phyloP scores from a whole-genome alignment of 2,113 vertebrate species.

The Brienomyrus longianalis region DNA sequence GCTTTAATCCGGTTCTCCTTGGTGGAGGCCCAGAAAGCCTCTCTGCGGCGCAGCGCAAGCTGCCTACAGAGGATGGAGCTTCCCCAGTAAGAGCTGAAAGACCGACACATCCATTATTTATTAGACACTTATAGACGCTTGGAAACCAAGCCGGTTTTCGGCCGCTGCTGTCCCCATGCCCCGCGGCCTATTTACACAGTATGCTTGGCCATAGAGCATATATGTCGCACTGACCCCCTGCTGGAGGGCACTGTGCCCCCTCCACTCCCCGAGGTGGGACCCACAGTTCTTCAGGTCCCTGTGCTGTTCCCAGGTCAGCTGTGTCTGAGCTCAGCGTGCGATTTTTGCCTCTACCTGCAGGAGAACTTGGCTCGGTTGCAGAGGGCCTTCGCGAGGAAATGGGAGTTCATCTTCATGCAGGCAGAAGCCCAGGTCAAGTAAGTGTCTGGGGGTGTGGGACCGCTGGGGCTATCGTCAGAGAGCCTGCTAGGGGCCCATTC shows the following conservation, averaged over 20 bases:
- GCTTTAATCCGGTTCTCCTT: not conserved
- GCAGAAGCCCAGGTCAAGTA: constrained; percentile 97
- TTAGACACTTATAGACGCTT: not conserved
- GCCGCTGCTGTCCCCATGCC: not conserved
- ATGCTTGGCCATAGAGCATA: not conserved
- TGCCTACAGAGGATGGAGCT: not conserved
- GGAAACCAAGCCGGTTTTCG: not conserved
- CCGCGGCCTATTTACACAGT: not conserved
- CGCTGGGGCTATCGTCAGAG: too few species aligned
- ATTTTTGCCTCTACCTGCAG: constrained; percentile 52
- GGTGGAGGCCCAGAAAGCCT: not conserved
- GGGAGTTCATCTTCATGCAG: constrained; percentile 99
- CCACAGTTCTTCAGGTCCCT: not conserved
- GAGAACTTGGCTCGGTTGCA: constrained; percentile 92
- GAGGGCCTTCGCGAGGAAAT: constrained; percentile 90
- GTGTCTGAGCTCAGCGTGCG: not conserved
- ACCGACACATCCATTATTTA: constrained; percentile 13
- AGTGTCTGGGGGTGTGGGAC: constrained; percentile 44
- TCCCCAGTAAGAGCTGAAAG: not conserved
- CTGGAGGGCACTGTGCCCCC: not conserved
- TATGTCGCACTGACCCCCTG: not conserved
- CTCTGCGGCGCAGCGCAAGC: not conserved
- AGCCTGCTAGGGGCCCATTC: not conserved
- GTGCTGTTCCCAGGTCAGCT: not conserved
- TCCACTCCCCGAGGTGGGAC: too few species aligned